phyloP scores from a whole-genome alignment of 2,113 vertebrate species.

The Trogon melanurus region DNA sequence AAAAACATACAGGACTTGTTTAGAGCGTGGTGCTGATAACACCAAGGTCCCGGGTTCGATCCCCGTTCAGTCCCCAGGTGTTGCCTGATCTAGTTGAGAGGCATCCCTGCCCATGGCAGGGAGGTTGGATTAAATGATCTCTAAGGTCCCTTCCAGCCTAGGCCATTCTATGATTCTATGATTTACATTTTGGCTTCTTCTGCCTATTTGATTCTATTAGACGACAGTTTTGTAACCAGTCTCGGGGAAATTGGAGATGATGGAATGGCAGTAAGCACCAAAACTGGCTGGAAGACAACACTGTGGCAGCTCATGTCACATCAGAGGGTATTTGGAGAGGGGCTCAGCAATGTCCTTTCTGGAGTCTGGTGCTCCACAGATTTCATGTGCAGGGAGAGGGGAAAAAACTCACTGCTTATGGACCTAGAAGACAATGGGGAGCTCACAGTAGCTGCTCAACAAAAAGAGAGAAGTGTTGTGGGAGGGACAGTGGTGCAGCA shows the following conservation, averaged over 20 bases:
- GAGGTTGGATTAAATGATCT: too few relatives aligned
- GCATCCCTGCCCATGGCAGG: too few relatives aligned
- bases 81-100: too few relatives aligned
- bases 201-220: not conserved
- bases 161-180: too few relatives aligned
- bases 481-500: too few relatives aligned
- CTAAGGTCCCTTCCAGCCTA: too few relatives aligned
- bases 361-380: not conserved
- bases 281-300: not conserved
- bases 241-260: not conserved
- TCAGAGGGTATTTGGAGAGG: not conserved
- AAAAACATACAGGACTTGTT: not conserved
- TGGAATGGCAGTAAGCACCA: not conserved
- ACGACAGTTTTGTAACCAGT: not conserved
- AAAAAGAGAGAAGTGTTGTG: not conserved
- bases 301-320: not conserved
- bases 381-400: not conserved
- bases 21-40: too few relatives aligned
- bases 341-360: not conserved
- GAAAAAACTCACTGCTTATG: accelerated
- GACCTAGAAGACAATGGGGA: not conserved
- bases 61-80: too few relatives aligned
- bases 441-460: not conserved
- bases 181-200: not conserved
- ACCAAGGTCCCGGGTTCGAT: too few relatives aligned